Conservation (phyloP, 1,140 invertebrate species). For the Nephila pilipes region DNA sequence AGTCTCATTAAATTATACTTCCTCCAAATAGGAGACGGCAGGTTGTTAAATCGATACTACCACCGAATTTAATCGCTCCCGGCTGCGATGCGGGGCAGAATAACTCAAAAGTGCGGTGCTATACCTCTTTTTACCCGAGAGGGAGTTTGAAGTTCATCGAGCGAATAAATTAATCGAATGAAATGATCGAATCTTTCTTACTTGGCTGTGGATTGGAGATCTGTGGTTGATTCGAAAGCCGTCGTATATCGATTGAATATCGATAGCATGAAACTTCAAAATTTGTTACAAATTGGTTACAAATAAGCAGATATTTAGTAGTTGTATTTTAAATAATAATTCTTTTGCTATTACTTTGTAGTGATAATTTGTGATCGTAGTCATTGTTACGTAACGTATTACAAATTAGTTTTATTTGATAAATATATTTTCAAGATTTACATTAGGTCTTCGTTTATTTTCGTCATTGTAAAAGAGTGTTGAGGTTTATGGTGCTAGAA, state of each 20-base stretch:
- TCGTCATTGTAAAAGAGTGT: too few species aligned
- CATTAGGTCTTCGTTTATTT: too few species aligned
- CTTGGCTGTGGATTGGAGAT: background rate
- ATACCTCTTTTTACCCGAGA: background rate
- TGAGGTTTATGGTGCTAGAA: too few species aligned
- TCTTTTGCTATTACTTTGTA: too few species aligned
- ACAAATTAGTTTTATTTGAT: too few species aligned
- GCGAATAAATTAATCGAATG: background rate
- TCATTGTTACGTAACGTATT: too few species aligned
- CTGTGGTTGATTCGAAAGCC: background rate
- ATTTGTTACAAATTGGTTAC: background rate
- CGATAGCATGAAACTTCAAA: background rate
- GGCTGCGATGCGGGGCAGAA: background rate
- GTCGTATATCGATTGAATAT: background rate
- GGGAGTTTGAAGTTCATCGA: background rate
- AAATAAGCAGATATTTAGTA: too few species aligned
- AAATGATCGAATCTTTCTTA: background rate
- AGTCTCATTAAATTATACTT: background rate
- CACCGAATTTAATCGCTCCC: background rate
- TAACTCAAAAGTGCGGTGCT: background rate
- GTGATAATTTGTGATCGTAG: too few species aligned
- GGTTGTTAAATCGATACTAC: background rate
- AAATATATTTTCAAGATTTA: too few species aligned
- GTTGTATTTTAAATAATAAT: too few species aligned
- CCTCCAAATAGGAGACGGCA: background rate